Base-by-base conservation (phyloP, 53 echinoderm and acorn worm genomes). In the Henricia sp. region DNA sequence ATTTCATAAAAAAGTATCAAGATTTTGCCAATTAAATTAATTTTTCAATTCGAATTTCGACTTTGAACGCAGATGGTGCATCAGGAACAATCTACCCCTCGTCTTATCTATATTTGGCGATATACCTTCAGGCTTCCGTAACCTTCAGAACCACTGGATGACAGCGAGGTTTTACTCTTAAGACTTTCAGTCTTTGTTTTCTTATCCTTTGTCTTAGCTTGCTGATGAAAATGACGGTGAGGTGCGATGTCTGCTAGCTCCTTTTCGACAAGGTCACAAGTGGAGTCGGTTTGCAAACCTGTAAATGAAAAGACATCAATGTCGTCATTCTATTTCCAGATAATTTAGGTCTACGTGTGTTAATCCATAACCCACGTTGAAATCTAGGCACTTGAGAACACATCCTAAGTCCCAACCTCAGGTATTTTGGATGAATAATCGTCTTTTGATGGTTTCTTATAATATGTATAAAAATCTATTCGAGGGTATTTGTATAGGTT, bases 121-220 rank as follows among this genome's bases (percentile, higher is more conserved):
- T 16, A 11, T 10, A 70, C 70, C 70, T 70, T 70, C 2, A 70
- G 27, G 23, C 48, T 46, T 16, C 70, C 70, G 50, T 70, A 70
- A 14, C 70, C 70, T 50, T 70, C 70, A 14, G 70, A 70, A 10
- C 46, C 70, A 19, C 48, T 70, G 27, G 70, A 70, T 28, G 70
- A 70, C 27, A 44, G 16, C 1, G 70, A 70, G 48, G 70, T 46
- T 5, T 16, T 11, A 50, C 70, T 70, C 28, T 50, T 24, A 28
- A 11, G n/a, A 32, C 70, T 70, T 6, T 70, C 27, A 28, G 46
- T 16, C 50, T 6, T n/a, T 17, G 12, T 46, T 23, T 67, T 38
- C 29, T 70, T 70, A 6, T 48, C 46, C 44, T 14, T 30, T 28
- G 48, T 9, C 27, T 2, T 17, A 16, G 19, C 48, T 13, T 27